These are phyloP conservation scores for Halichoerus grypus DNA, from an alignment of 2,113 vertebrate species.

Conservation along the genomic window DNA sequence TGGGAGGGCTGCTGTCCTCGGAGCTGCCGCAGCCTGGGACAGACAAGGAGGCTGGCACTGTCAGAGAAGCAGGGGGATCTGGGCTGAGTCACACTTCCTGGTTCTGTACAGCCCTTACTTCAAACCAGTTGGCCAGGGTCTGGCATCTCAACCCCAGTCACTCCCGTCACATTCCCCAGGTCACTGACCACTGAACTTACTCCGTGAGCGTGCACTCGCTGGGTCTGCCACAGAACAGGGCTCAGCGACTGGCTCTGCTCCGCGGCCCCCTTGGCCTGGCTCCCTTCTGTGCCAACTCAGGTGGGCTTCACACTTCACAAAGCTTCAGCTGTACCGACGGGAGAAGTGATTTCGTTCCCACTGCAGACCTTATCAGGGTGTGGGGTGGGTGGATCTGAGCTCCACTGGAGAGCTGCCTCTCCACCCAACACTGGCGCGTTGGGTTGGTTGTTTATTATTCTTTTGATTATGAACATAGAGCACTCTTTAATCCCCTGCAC, in stretches of 20 bases:
- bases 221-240: not conserved
- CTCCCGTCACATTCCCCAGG: slow-evolving; percentile 4
- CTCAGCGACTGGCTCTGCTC: not conserved
- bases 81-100: not conserved
- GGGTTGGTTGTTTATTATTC: slow-evolving; percentile 57
- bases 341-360: not conserved
- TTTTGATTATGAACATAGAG: slow-evolving; percentile 36
- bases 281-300: not conserved
- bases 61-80: not conserved
- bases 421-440: not conserved
- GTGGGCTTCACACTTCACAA: not conserved
- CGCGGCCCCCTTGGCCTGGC: not conserved
- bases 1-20: not conserved
- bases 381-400: not conserved
- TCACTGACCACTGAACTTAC: not conserved
- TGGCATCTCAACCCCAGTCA: not conserved
- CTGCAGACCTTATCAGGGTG: not conserved
- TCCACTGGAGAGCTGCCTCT: not conserved
- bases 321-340: not conserved
- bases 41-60: too few species aligned
- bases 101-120: not conserved
- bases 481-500: not conserved
- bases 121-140: slow-evolving; percentile 39
- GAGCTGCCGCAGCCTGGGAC: not conserved
- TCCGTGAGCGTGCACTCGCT: not conserved